Percentiles rank a stretch among this genome's conserved stretches.
Conservation (phyloP, 2,113 vertebrate genomes). For the Charina bottae region DNA sequence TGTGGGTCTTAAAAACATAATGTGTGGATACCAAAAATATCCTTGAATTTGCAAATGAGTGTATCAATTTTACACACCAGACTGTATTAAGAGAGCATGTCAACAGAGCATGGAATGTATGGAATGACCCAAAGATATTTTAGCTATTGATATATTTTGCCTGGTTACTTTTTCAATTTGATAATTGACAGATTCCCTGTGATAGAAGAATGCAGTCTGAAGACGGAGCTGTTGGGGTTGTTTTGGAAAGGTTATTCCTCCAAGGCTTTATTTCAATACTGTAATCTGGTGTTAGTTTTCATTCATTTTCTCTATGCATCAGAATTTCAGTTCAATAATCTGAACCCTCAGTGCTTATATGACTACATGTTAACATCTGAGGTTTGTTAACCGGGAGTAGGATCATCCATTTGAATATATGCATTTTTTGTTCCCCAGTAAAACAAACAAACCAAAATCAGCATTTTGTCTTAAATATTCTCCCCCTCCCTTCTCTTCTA, state of each 20-base stretch:
- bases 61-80: background rate
- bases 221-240: background rate
- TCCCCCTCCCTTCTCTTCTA: background rate
- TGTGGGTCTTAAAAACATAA: background rate
- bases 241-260: background rate
- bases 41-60: background rate
- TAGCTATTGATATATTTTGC: background rate
- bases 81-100: background rate
- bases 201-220: background rate
- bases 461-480: background rate
- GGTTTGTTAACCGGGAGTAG: background rate
- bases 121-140: background rate
- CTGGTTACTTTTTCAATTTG: background rate
- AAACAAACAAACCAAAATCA: background rate
- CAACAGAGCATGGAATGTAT: background rate
- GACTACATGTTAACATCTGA: background rate
- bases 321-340: background rate
- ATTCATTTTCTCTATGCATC: background rate
- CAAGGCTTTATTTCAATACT: background rate
- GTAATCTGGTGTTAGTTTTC: background rate
- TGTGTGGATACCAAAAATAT: background rate
- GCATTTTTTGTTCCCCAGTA: background rate
- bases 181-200: background rate
- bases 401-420: background rate
- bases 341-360: background rate